These are phyloP conservation scores for Gallinago nigripennis DNA, from an alignment of 2,797 vertebrate species.

Conservation along the genomic window DNA sequence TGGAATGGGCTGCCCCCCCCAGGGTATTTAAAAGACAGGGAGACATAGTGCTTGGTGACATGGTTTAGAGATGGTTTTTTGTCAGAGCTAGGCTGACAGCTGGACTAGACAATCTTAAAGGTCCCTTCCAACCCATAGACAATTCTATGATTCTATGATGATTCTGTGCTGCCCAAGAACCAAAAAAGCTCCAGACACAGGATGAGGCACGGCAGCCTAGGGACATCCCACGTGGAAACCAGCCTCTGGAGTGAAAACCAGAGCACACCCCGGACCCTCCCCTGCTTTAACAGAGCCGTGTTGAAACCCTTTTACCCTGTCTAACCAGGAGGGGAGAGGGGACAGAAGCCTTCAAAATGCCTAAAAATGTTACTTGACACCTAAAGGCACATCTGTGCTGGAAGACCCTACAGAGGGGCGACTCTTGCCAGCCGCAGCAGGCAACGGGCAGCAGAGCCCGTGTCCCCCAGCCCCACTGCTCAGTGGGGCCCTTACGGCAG, in stretches of 20 bases:
- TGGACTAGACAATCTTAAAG: too few species aligned
- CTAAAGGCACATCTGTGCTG: not conserved
- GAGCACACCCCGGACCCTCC: not conserved
- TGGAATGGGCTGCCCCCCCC: too few species aligned
- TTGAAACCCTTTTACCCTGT: not conserved
- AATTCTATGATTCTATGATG: not conserved
- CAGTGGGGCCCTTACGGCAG: not conserved
- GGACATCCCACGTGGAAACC: not conserved
- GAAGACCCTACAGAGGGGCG: not conserved
- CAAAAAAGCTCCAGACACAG: not conserved
- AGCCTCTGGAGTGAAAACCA: not conserved
- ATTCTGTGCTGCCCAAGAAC: not conserved
- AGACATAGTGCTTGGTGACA: too few species aligned
- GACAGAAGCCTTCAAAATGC: not conserved
- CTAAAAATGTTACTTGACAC: not conserved
- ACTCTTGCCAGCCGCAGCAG: not conserved
- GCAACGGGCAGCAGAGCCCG: not conserved
- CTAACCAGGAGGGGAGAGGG: not conserved
- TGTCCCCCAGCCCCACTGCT: not conserved
- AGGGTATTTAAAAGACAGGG: too few species aligned
- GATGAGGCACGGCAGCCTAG: fast-evolving
- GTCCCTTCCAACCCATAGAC: too few species aligned
- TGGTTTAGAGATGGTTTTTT: too few species aligned
- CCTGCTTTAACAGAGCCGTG: not conserved
- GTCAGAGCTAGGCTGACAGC: too few species aligned